Percentiles rank a stretch among this genome's conserved stretches.
These are phyloP conservation scores for Amblyornis subalaris DNA, from an alignment of 2,113 vertebrate genomes.

Conservation along the genomic window DNA sequence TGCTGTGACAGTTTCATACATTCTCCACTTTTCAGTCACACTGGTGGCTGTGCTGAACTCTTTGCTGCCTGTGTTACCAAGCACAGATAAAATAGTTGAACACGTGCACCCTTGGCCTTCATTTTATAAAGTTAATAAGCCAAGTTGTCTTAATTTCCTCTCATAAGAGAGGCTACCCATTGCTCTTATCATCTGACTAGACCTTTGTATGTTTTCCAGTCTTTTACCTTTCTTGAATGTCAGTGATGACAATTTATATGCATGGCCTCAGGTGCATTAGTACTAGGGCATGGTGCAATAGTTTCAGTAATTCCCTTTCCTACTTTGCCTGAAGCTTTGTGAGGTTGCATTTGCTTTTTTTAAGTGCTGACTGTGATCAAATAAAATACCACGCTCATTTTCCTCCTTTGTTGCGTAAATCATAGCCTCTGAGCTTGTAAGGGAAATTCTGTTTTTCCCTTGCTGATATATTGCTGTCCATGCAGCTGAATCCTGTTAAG, in stretches of 20 bases:
- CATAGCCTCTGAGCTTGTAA: background rate
- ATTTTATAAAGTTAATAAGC: background rate
- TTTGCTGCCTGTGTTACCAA: background rate
- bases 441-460: background rate
- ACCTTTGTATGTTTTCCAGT: background rate
- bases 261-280: background rate
- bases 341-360: background rate
- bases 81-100: background rate
- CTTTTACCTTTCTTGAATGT: background rate
- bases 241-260: background rate
- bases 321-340: background rate
- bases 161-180: background rate
- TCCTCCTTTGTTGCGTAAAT: background rate
- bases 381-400: background rate
- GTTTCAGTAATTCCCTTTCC: background rate
- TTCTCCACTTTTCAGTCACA: fast-evolving
- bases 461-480: background rate
- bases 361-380: background rate
- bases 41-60: background rate
- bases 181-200: background rate
- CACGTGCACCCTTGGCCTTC: background rate
- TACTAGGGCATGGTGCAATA: background rate
- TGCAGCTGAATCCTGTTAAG: background rate
- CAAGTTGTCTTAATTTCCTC: background rate
- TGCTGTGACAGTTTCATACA: background rate